Percentiles rank a stretch among this genome's conserved stretches.
These are phyloP conservation scores for Erebia ligea DNA, from an alignment of 2,888 invertebrate species.

Conservation along the genomic window DNA sequence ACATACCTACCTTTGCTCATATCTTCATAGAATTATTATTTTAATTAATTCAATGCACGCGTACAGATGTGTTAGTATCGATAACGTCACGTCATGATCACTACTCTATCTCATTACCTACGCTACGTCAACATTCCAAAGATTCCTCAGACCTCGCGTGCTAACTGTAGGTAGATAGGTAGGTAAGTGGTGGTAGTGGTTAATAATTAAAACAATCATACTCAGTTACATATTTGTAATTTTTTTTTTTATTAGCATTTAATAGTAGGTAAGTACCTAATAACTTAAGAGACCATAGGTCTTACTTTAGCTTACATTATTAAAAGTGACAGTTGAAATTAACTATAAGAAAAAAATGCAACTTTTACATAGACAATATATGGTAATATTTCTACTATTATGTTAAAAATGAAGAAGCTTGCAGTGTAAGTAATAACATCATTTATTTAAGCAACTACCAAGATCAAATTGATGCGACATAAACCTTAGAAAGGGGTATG, in stretches of 20 bases:
- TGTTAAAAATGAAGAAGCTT: constrained; percentile 40
- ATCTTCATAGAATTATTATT: too few relatives aligned
- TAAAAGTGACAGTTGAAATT: constrained; percentile 43
- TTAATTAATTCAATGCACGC: too few relatives aligned
- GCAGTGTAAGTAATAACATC: constrained; percentile 30
- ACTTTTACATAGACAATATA: constrained; percentile 42
- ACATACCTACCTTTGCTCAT: too few relatives aligned
- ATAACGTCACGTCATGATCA: too few relatives aligned
- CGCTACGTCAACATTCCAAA: too few relatives aligned
- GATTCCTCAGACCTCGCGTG: too few relatives aligned
- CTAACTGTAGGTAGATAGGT: too few relatives aligned
- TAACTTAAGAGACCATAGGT: constrained; percentile 76
- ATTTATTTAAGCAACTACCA: not conserved
- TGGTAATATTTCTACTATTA: constrained; percentile 44
- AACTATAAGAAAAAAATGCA: constrained; percentile 45
- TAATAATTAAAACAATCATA: constrained; percentile 44
- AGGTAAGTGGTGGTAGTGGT: not conserved
- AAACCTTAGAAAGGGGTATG: too few relatives aligned
- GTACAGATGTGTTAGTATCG: too few relatives aligned
- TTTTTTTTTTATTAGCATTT: constrained; percentile 52
- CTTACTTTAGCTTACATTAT: constrained; percentile 53
- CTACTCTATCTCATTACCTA: too few relatives aligned
- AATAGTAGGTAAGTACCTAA: too few relatives aligned
- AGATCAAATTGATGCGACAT: not conserved
- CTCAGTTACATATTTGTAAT: constrained; percentile 42